phyloP scores from a whole-genome alignment of 2,888 invertebrate species.

The Tryphoninae sp. region DNA sequence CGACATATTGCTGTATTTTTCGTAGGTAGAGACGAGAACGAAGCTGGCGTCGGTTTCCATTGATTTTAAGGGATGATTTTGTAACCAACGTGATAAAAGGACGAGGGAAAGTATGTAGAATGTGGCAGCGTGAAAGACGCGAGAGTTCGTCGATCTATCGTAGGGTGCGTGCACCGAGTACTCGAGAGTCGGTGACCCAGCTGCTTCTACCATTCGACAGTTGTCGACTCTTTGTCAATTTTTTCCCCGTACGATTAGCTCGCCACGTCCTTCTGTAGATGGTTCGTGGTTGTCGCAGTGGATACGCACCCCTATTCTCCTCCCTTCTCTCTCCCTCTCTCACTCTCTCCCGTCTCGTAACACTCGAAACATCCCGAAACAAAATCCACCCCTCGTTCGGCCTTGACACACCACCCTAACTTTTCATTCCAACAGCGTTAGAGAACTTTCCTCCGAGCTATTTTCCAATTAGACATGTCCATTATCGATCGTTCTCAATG shows the following conservation, averaged over 20 bases:
- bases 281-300: conserved; percentile 26
- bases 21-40: conserved; percentile 13
- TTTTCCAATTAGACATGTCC: conserved; percentile 74
- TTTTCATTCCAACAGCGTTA: conserved; percentile 34
- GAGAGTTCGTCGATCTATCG: conserved; percentile 20
- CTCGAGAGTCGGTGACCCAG: conserved; percentile 73
- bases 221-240: conserved; percentile 78
- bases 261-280: conserved; percentile 52
- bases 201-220: conserved; percentile 73
- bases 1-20: conserved; percentile 56
- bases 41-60: conserved; percentile 35
- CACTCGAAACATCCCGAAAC: conserved; percentile 59
- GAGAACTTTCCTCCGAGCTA: conserved; percentile 65
- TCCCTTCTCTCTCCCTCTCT: conserved; percentile 45
- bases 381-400: conserved; percentile 51
- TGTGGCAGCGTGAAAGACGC: background rate
- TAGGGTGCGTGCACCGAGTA: conserved; percentile 48
- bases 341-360: conserved; percentile 55
- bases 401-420: conserved; percentile 55
- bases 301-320: conserved; percentile 36
- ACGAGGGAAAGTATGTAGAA: conserved; percentile 30
- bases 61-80: conserved; percentile 53
- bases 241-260: conserved; percentile 73
- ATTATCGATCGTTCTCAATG: conserved; percentile 50
- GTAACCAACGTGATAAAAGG: conserved; percentile 45